Evolutionary conservation across 2,113 vertebrate species (phyloP), one percentile per base, ranked within the genome.

Genomic region (Rhea americana): DNA sequence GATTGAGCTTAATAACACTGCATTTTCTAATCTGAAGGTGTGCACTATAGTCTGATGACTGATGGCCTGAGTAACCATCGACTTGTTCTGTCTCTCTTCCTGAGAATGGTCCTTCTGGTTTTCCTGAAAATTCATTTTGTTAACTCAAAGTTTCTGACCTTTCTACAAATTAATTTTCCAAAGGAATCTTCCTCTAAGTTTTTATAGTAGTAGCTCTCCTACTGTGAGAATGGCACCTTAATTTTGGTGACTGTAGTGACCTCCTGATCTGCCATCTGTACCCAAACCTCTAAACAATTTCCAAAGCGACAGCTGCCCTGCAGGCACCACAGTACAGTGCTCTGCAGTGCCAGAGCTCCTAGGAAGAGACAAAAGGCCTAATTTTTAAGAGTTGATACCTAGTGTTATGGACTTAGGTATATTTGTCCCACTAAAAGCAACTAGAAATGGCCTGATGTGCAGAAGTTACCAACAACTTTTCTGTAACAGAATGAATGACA

Each of bases 121-220:
- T 92, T 91, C 41, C 53, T 82, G 37, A 71, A 82, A 91, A 82
- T 56, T 80, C 58, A 74, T 91, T 73, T 80, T 63, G 8, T 56
- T 80, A 77, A 50, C 14, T 43, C 24, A 28, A 78, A 66, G 71
- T 91, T 91, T 87, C 59, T 82, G n/a, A 25, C 82, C 41, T 76
- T 30, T 65, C 28, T 79, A 47, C 17, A 53, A 20, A 85, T 85
- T 76, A 72, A 70, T 92, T 95, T 96, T 93, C 41, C 12, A 82
- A 85, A 80, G 20, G 24, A 93, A 26, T 41, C 17, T 92, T 85
- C 37, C 62, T 70, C 35, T 68, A 86, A 77, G 50, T 73, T 91
- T 86, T 68, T 86, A 47, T 32, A 56, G 30, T 67, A 59, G 43
- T 71, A 8, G 59, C 15, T 76, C 84, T 88, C 70, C 43, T 87